A percentile compares a stretch with the other conserved stretches of the same genome.
Evolutionary conservation across 2,113 vertebrate species (phyloP).

Genomic region (Hucho hucho): DNA sequence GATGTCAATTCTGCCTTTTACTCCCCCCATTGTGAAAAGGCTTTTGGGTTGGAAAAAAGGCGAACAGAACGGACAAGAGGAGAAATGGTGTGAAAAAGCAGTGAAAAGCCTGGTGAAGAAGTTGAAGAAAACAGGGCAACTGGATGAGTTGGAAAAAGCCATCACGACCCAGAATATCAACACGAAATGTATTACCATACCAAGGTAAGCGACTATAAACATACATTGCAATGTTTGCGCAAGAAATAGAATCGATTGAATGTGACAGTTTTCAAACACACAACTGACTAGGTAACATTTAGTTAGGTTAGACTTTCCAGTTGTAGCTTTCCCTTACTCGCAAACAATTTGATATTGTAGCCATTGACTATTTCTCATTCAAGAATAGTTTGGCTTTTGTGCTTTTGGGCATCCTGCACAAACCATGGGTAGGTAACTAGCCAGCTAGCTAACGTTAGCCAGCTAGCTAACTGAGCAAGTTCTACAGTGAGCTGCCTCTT

Average conservation of each 20-base stretch:
- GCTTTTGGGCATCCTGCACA: too few species aligned
- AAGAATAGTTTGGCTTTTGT: too few species aligned
- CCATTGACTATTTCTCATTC: too few species aligned
- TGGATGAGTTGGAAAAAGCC: conserved; percentile 98
- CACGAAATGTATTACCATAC: conserved; percentile 99
- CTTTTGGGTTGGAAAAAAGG: conserved; percentile 99
- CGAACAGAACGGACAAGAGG: conserved; percentile 98
- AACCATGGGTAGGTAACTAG: too few species aligned
- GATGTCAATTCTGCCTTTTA: conserved; percentile 99
- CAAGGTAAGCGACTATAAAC: conserved; percentile 74
- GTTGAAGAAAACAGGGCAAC: conserved; percentile 97
- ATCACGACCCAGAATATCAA: conserved; percentile 94
- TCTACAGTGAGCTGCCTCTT: too few species aligned
- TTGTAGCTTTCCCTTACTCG: too few species aligned
- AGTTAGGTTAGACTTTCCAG: too few species aligned
- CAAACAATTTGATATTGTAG: too few species aligned
- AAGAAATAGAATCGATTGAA: background rate
- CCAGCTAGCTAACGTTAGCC: too few species aligned
- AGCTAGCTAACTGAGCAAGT: too few species aligned
- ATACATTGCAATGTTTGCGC: background rate
- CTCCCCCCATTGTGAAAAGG: conserved; percentile 96
- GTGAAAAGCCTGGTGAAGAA: conserved; percentile 99
- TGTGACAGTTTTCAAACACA: background rate
- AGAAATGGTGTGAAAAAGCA: conserved; percentile 99
- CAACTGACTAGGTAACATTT: background rate